Evolutionary conservation across 2,113 vertebrate genomes (phyloP).

Genomic region (Strigops habroptila): DNA sequence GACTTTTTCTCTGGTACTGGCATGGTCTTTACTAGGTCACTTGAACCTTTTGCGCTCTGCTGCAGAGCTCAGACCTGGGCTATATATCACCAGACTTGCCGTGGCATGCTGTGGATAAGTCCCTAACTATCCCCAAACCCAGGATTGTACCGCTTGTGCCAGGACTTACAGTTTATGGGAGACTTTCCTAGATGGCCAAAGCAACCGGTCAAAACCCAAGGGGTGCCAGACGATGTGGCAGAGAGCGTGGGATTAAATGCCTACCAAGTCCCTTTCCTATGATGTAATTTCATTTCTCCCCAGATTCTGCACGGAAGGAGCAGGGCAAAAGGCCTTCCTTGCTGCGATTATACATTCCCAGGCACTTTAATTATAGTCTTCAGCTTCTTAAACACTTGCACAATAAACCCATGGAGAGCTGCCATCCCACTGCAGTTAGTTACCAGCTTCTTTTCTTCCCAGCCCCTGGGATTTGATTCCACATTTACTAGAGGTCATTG

Average conservation of each 20-base stretch:
- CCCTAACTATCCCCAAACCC: not conserved
- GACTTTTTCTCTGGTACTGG: slow-evolving; percentile 31
- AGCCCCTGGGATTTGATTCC: not conserved
- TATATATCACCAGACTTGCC: not conserved
- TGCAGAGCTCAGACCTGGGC: not conserved
- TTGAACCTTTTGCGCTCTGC: slow-evolving; percentile 29
- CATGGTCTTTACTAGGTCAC: not conserved
- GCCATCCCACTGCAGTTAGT: not conserved
- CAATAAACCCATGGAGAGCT: slow-evolving; percentile 27
- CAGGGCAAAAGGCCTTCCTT: slow-evolving; percentile 4
- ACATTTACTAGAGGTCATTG: not conserved
- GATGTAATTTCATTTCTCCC: slow-evolving; percentile 7
- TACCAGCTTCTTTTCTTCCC: not conserved
- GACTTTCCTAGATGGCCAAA: not conserved
- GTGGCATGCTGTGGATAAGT: not conserved
- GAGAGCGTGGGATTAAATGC: not conserved
- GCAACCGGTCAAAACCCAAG: not conserved
- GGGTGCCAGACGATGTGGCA: accelerated
- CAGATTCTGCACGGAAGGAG: slow-evolving; percentile 35
- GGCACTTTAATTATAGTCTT: slow-evolving; percentile 54
- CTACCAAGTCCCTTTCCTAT: not conserved
- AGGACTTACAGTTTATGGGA: not conserved
- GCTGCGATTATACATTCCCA: slow-evolving; percentile 30
- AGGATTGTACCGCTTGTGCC: not conserved
- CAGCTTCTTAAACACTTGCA: slow-evolving; percentile 15